These are phyloP conservation scores for Myotis planiceps DNA, from an alignment of 2,797 vertebrate species.

Conservation along the genomic window DNA sequence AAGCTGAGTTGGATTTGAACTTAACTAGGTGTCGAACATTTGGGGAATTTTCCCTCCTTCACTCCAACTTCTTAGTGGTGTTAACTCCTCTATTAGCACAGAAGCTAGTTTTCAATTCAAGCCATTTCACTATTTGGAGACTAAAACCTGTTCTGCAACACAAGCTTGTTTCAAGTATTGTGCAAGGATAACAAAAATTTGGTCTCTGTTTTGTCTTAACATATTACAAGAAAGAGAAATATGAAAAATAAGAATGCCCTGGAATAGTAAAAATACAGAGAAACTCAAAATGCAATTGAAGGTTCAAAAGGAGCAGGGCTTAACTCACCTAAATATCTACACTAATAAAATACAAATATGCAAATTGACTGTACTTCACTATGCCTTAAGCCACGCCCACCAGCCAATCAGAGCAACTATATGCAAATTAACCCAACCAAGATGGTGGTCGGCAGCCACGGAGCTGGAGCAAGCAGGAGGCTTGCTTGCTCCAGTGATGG, in stretches of 20 bases:
- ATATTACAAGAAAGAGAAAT: background rate
- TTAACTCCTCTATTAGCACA: background rate
- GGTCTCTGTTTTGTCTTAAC: background rate
- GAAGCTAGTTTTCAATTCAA: background rate
- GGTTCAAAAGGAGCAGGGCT: background rate
- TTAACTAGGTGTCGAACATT: background rate
- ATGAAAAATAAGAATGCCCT: background rate
- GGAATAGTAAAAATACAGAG: background rate
- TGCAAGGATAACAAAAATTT: background rate
- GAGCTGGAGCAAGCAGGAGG: too few relatives aligned
- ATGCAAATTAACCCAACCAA: too few relatives aligned
- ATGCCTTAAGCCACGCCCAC: too few relatives aligned
- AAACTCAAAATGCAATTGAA: background rate
- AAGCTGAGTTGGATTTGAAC: background rate
- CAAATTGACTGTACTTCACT: too few relatives aligned
- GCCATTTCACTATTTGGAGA: background rate
- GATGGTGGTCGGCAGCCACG: too few relatives aligned
- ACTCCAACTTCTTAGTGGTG: background rate
- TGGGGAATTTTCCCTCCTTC: background rate
- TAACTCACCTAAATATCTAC: background rate
- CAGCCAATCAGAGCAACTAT: too few relatives aligned
- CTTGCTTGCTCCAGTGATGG: too few relatives aligned
- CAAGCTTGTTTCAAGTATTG: background rate
- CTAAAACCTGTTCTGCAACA: background rate
- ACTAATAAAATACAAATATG: too few relatives aligned